Conservation (phyloP, 2,888 invertebrate species). For the Lepidonotus clava region DNA sequence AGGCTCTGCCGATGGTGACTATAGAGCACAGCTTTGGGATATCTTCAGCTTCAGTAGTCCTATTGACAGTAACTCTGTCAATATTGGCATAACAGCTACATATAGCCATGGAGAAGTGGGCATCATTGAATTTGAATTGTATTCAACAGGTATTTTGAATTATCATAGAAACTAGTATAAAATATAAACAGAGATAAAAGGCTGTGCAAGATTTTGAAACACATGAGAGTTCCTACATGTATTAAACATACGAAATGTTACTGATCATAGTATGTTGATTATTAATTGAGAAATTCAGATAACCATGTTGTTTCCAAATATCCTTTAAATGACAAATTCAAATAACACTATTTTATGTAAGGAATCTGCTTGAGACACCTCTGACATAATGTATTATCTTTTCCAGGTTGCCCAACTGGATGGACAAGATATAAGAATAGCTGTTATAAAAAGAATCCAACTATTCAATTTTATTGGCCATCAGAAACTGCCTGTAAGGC, state of each 20-base stretch:
- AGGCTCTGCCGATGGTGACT: background rate
- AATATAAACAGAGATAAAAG: too few relatives aligned
- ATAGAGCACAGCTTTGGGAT: background rate
- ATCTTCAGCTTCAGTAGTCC: background rate
- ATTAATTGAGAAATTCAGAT: too few relatives aligned
- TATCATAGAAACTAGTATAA: background rate
- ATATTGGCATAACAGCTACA: background rate
- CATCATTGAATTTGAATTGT: background rate
- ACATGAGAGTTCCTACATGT: too few relatives aligned
- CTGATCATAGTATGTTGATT: too few relatives aligned
- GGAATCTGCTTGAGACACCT: too few relatives aligned
- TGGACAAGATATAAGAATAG: background rate
- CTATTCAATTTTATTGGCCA: background rate
- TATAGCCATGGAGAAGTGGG: background rate
- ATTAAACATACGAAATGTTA: too few relatives aligned
- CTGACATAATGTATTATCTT: background rate
- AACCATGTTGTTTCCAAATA: too few relatives aligned
- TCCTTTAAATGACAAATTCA: too few relatives aligned
- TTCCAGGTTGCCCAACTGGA: background rate
- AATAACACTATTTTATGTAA: too few relatives aligned
- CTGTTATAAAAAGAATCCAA: background rate
- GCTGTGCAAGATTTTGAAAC: too few relatives aligned
- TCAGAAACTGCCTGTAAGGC: background rate
- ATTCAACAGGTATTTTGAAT: background rate
- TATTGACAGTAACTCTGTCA: background rate